Conservation (phyloP, 2,113 vertebrate species). For the Carlito syrichta region DNA sequence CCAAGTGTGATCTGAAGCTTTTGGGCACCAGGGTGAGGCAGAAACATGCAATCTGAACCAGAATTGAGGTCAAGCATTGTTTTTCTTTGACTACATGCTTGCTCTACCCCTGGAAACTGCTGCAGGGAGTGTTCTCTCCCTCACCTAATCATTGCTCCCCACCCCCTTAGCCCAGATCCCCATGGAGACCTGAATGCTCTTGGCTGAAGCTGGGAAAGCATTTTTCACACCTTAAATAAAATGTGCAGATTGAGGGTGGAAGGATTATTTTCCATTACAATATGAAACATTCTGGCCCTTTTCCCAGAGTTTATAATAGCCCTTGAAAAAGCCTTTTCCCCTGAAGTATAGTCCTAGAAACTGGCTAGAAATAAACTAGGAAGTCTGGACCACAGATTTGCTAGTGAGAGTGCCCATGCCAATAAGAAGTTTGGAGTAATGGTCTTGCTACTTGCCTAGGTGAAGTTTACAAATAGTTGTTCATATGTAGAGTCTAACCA, state of each 20-base stretch:
- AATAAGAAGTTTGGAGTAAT: background rate
- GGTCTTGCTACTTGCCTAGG: background rate
- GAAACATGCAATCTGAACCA: conserved; percentile 21
- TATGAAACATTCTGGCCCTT: conserved; percentile 67
- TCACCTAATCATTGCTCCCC: conserved; percentile 63
- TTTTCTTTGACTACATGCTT: conserved; percentile 34
- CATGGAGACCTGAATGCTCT: conserved; percentile 49
- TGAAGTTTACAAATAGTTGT: background rate
- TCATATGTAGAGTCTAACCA: background rate
- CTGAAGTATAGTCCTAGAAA: conserved; percentile 40
- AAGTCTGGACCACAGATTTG: background rate
- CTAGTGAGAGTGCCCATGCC: background rate
- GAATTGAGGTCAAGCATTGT: conserved; percentile 36
- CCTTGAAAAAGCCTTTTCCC: conserved; percentile 34
- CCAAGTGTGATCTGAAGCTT: conserved; percentile 36
- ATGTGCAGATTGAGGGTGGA: conserved; percentile 68
- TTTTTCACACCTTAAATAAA: conserved; percentile 75
- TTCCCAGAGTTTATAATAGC: conserved; percentile 68
- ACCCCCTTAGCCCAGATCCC: conserved; percentile 37
- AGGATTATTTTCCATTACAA: conserved; percentile 75
- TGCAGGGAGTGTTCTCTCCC: conserved; percentile 47
- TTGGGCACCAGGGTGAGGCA: conserved; percentile 41
- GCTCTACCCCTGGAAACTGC: conserved; percentile 52
- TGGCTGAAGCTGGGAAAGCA: conserved; percentile 64
- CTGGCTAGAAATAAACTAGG: conserved; percentile 54